Conservation (phyloP, 2,888 invertebrate genomes). For the Glomeris marginata region DNA sequence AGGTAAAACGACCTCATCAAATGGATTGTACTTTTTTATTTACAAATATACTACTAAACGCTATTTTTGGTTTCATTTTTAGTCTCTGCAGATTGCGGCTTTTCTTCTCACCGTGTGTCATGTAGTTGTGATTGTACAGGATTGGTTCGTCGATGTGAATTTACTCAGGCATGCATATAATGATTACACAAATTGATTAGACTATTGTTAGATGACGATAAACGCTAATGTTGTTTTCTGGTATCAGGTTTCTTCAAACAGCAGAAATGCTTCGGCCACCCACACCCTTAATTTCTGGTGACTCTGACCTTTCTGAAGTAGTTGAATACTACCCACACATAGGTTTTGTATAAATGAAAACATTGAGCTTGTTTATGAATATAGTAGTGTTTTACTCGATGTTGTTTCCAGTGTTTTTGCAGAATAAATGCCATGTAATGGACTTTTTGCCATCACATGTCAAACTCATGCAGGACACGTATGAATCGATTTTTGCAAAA, state of each 20-base stretch:
- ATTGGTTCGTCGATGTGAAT: slow-evolving; percentile 76
- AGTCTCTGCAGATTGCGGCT: slow-evolving; percentile 62
- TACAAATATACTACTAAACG: background rate
- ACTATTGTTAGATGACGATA: slow-evolving; percentile 1
- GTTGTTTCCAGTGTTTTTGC: slow-evolving; percentile 45
- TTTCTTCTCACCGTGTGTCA: slow-evolving; percentile 82
- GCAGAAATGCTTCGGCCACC: slow-evolving; percentile 78
- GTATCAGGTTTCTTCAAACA: slow-evolving; percentile 56
- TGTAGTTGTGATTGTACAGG: slow-evolving; percentile 71
- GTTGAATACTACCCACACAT: slow-evolving; percentile 69
- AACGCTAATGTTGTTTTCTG: slow-evolving; percentile 26
- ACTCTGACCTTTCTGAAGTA: slow-evolving; percentile 39
- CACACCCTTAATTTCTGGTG: slow-evolving; percentile 43
- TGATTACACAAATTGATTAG: background rate
- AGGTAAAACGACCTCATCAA: slow-evolving; percentile 2
- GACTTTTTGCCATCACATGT: slow-evolving; percentile 37
- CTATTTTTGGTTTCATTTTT: slow-evolving; percentile 28
- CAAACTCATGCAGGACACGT: slow-evolving; percentile 24
- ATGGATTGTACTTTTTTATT: background rate
- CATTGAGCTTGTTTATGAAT: background rate
- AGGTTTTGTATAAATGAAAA: background rate
- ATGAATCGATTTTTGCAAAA: slow-evolving; percentile 23
- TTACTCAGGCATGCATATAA: slow-evolving; percentile 25
- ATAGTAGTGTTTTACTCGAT: background rate
- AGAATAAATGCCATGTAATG: slow-evolving; percentile 59